A percentile compares a stretch with the other conserved stretches of the same genome.
Conservation (phyloP, 2,888 invertebrate genomes). For the Tachystola acroxantha region DNA sequence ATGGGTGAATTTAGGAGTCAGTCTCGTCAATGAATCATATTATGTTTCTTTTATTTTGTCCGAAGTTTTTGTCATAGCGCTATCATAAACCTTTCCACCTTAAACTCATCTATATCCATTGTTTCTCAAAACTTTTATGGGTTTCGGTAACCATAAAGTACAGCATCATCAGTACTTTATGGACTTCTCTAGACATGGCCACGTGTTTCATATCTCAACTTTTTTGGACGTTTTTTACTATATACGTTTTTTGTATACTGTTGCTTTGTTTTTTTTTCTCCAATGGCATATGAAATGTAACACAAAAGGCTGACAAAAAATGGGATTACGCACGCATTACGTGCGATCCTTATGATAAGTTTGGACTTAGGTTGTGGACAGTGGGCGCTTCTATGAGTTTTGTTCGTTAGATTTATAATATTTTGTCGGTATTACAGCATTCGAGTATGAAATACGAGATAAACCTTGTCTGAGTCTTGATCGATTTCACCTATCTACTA, state of each 20-base stretch:
- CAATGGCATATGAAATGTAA: conserved; percentile 38
- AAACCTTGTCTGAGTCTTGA: too few species aligned
- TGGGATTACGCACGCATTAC: conserved; percentile 11
- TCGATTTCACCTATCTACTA: too few species aligned
- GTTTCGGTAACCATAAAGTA: conserved; percentile 6
- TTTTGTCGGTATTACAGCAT: too few species aligned
- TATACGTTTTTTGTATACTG: conserved; percentile 30
- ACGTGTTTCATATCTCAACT: conserved; percentile 42
- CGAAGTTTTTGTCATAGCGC: too few species aligned
- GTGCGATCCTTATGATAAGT: conserved; percentile 6
- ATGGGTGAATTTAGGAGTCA: too few species aligned
- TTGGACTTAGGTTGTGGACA: conserved; percentile 8
- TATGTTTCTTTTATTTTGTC: too few species aligned
- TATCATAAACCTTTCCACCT: too few species aligned
- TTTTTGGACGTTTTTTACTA: conserved; percentile 28
- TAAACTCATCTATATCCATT: too few species aligned
- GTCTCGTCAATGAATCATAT: too few species aligned
- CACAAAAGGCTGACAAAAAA: conserved; percentile 23
- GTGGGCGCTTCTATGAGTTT: conserved; percentile 10
- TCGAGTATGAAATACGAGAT: too few species aligned
- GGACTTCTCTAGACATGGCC: conserved; percentile 24
- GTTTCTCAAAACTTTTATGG: conserved; percentile 5
- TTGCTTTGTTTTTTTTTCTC: conserved; percentile 35
- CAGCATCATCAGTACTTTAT: conserved; percentile 19
- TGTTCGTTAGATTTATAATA: not conserved